Percentiles rank a stretch among this genome's conserved stretches.
Evolutionary conservation across 1,140 invertebrate species (phyloP).

Genomic region (Euwallacea fornicatus): DNA sequence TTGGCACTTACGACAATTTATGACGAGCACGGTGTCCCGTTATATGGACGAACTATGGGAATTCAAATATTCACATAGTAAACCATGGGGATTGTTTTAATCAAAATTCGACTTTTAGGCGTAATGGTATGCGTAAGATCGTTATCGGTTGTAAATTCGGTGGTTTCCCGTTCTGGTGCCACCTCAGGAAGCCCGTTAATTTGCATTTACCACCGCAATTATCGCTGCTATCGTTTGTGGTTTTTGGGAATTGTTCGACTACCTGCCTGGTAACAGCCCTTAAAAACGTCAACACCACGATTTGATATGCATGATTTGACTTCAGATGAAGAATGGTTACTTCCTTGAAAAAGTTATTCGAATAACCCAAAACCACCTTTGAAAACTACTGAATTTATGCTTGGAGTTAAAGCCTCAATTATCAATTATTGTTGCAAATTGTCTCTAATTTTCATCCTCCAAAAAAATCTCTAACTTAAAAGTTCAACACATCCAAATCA

Average conservation of each 20-base stretch:
- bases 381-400: no score
- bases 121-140: background rate
- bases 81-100: background rate
- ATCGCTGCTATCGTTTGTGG: background rate
- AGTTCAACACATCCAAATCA: no score
- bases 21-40: background rate
- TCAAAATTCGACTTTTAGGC: background rate
- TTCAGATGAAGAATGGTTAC: no score
- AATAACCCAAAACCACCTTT: no score
- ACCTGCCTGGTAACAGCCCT: conserved; percentile 6
- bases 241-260: conserved; percentile 6
- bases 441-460: no score
- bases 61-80: conserved; percentile 1
- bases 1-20: conserved; percentile 17
- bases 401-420: no score
- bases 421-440: no score
- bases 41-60: background rate
- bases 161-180: background rate
- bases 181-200: background rate
- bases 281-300: conserved; percentile 4
- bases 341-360: no score
- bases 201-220: conserved; percentile 8
- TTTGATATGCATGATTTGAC: no score
- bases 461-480: no score
- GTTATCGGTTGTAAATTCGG: conserved; percentile 6